Evolutionary conservation across 2,113 vertebrate species (phyloP), one percentile per base, ranked within the genome.

Genomic region (Sakesphorus luctuosus): DNA sequence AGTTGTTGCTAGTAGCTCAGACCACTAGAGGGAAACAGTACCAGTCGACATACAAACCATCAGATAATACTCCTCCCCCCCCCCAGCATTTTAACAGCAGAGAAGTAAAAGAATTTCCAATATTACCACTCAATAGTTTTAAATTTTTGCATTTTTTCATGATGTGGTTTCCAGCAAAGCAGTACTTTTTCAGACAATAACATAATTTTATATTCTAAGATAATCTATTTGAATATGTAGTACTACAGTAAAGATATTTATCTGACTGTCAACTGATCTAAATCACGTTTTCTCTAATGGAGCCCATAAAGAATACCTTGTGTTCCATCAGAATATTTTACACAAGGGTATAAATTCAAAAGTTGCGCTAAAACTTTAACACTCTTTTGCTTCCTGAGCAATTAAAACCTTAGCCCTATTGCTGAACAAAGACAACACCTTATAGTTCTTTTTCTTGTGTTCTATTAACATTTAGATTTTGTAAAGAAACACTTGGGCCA

Each of bases 21-120:
- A 67, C 82, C 91, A 74, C 90, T 81, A 94, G 75, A 75, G 38
- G 90, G 85, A 93, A 94, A 85, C 24, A 50, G 18, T 52, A 69
- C 3, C 9, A 56, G 24, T 33, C 56, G 10, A 31, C 6, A 18
- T 2, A 81, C 1, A 3, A 86, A 36, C 15, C 9, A 46, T 13
- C 16, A 62, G 40, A 80, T 7, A 73, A 56, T 7, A 0, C 9
- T 15, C 9, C 5, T 2, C 6, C 12, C 24, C 5, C 2, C 6
- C 12, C 24, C 2, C 2, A 29, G 36, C 24, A 46, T n/a, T 81
- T 78, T 29, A 85, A 69, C 28, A 53, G 25, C 25, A 76, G 25
- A 82, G 9, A 65, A 72, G 16, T 47, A 61, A 43, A 81, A 31
- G 4, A 68, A 44, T 44, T 84, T 13, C 18, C 6, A 73, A 17